Evolutionary conservation across 2,113 vertebrate genomes (phyloP), one percentile per base, ranked within the genome.

Genomic region (Megatriorchis doriae): DNA sequence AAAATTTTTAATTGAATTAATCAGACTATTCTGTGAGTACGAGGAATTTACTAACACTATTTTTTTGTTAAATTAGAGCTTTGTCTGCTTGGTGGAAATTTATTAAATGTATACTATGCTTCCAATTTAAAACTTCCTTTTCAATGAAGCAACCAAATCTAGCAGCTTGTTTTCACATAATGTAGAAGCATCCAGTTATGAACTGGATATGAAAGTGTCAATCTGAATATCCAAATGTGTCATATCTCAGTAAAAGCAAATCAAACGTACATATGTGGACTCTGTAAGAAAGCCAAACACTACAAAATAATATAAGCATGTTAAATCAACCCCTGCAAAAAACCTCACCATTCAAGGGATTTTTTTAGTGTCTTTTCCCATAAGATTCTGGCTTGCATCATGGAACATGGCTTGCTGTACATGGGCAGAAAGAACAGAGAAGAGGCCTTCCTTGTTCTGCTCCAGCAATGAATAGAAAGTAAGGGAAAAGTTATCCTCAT

Each of bases 351-450:
- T n/a, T 62, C 11, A 15, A 62, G 20, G 9, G 22, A 16, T 38
- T 50, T 38, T 74, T 84, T 88, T 32, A 62, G 47, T 19, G 12
- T 61, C 36, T 70, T 80, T 74, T 74, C 34, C n/a, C 10, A 2
- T 17, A 70, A 20, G 29, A 52, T 18, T 58, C 43, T 70, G 81
- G 43, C 34, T 62, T 52, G 25, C 48, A 74, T 48, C 42, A 32
- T 13, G 42, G 32, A 43, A 32, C 6, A 13, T 23, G 27, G 45
- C 43, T 78, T 16, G 38, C 3, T 25, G 20, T 10, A 50, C 29
- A 8, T 0, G 0, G 29, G 61, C 47, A 79, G 36, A 67, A 87
- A 31, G 14, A 48, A 38, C 0, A 0, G 22, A 40, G 47, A 29
- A 47, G 26, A 34, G 43, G 42, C 29, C 61, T 7, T 10, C 6